Base-by-base conservation (phyloP, 1,140 invertebrate species). In the Ips typographus region DNA sequence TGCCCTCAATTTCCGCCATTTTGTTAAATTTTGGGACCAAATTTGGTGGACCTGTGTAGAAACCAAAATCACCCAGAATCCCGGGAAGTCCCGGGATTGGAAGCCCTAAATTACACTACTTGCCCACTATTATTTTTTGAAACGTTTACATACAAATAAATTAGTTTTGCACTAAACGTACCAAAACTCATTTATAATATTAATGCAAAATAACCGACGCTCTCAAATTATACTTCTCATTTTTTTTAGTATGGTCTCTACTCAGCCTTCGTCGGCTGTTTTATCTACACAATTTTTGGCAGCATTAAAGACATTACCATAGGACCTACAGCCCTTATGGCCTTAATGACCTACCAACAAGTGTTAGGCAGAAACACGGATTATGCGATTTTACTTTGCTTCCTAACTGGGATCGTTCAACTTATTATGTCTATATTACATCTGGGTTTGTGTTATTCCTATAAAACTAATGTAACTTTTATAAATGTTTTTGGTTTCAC, bases 301-400 rank as follows among this genome's bases (percentile, higher is more conserved):
- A 94, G 92, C 2, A 93, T 93, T 75, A 94, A 94, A 75, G 94
- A 96, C 78, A 92, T 96, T 63, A 95, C 94, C 1, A 90, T 95
- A 71, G 93, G 93, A 8, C 93, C 93, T 0, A 94, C 92, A 1
- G 92, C 93, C 0, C 83, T 95, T 37, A 88, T 94, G 84, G 88
- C 91, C 1, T 80, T 94, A 6, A 92, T 94, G 89, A 94, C 92
- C 1, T 87, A 90, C 72, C 86, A 91, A 71, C 88, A 90, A 78
- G 86, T 89, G 56, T 82, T 85, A 65, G 85, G 85, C 38, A 84
- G 87, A 71, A 90, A 89, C 77, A 81, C 83, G 1, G 88, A 92
- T 73, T 95, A 94, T 81, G 93, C 94, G 4, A 85, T 96, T 51
- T 81, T 96, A 0, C 82, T 97, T 57, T 90, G 91, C 72, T 92